Conservation (phyloP, 2,113 vertebrate species). For the Pluvianellus socialis region DNA sequence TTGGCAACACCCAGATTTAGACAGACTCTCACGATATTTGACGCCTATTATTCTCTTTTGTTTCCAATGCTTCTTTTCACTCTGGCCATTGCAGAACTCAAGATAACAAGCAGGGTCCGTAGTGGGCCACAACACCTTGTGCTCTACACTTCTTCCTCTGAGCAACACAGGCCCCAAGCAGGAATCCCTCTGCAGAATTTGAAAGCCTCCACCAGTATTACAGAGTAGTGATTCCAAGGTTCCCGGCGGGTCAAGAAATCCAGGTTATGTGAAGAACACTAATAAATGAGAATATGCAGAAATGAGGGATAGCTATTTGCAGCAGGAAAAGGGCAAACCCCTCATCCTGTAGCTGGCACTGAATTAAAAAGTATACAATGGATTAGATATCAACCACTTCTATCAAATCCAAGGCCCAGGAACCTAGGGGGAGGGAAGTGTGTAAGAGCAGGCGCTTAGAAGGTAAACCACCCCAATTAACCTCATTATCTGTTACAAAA, state of each 20-base stretch:
- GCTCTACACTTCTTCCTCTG: background rate
- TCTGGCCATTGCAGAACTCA: background rate
- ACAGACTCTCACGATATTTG: background rate
- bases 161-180: background rate
- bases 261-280: background rate
- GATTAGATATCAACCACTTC: constrained; percentile 41
- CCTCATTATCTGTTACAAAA: constrained; percentile 72
- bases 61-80: background rate
- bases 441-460: constrained; percentile 54
- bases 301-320: background rate
- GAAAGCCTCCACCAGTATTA: background rate
- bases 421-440: constrained; percentile 65
- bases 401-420: constrained; percentile 54
- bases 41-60: background rate
- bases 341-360: background rate
- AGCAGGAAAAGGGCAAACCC: background rate
- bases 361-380: background rate
- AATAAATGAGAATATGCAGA: background rate
- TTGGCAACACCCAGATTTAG: background rate
- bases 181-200: background rate
- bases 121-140: rapidly evolving
- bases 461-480: constrained; percentile 71
- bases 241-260: background rate
- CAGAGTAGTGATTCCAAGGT: background rate
- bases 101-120: background rate